Evolutionary conservation across 35 echinoderm and acorn worm species (phyloP), one percentile per base, ranked within the genome.

Genomic region (Antedon bifida): DNA sequence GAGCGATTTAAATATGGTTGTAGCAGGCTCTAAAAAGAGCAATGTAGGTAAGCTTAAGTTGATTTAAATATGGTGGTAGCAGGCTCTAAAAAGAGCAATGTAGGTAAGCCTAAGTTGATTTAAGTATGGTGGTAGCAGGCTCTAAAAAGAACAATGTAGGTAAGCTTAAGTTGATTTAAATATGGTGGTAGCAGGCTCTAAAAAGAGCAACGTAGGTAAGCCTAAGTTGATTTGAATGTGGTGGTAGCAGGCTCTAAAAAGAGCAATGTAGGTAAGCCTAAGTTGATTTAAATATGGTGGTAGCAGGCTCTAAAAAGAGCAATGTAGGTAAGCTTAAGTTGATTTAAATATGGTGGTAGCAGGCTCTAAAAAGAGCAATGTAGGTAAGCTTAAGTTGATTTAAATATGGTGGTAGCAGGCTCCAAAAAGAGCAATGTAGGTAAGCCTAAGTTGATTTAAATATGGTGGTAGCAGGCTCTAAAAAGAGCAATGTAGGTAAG

Each of bases 391-490:
- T n/a, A n/a, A n/a, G n/a, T n/a, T n/a, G 73, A 73, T 34, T 84
- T 97, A 35, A 97, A 97, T 77, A 79, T 97, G 84, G 88, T 97
- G 11, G 87, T 97, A 17, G 87, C 94, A 21, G 94, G 90, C 33
- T 85, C 90, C 3, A 97, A 78, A 31, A 87, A 86, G 16, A 97
- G 94, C 39, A n/a, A n/a, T n/a, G n/a, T n/a, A n/a, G n/a, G n/a
- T n/a, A n/a, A n/a, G n/a, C n/a, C n/a, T n/a, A n/a, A n/a, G n/a
- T n/a, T n/a, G 73, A 73, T 34, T 84, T 97, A 35, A 97, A 97
- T 77, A 79, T 97, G 84, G 88, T 97, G 11, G 87, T 97, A 17
- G 87, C 94, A 21, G 94, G 90, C 33, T 85, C 90, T 0, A 97
- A 78, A 31, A 87, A 86, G 16, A 97, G 94, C 39, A n/a, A n/a